These are phyloP conservation scores for western clawed frog (Xenopus tropicalis) DNA, from an alignment of 2,113 vertebrate species.

Conservation along the genomic window UCB_Xtro_10.0 CM004446.2:106040501-106041000, in stretches of 20 bases:
- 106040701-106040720: conserved; percentile 32
- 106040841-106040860: conserved; percentile 21
- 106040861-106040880: conserved; percentile 31
- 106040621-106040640: conserved; percentile 42
- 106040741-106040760: conserved; percentile 22
- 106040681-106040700: conserved; percentile 42
- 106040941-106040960: no score
- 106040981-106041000: no score
- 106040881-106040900: conserved; percentile 16
- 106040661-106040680: conserved; percentile 37
- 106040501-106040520: conserved; percentile 44
- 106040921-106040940: background rate
- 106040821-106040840: conserved; percentile 16
- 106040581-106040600: conserved; percentile 39
- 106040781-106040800: conserved; percentile 15
- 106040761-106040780: conserved; percentile 37
- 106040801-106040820: conserved; percentile 33
- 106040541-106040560: conserved; percentile 41
- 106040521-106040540: conserved; percentile 45
- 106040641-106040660: conserved; percentile 38
- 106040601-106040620: conserved; percentile 41
- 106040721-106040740: conserved; percentile 29
- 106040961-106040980: no score
- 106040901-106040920: background rate
- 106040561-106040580: conserved; percentile 41